These are phyloP conservation scores for Platysteira castanea DNA, from an alignment of 2,113 vertebrate genomes.

Conservation along the genomic window DNA sequence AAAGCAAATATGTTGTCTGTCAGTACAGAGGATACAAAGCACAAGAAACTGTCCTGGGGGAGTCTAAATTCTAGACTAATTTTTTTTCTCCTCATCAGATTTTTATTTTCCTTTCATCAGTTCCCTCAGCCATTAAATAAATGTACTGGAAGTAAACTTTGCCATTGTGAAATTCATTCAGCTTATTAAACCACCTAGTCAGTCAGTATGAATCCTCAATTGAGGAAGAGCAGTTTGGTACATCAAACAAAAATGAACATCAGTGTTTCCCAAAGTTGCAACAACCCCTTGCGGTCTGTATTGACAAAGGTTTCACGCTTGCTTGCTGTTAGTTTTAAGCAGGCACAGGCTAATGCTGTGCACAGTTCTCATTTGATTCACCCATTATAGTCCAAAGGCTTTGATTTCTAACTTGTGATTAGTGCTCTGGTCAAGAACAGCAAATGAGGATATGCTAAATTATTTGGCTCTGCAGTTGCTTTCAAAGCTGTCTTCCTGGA, in stretches of 20 bases:
- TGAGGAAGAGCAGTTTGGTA: background rate
- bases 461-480: slow-evolving; percentile 20
- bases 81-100: slow-evolving; percentile 48
- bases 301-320: background rate
- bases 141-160: slow-evolving; percentile 43
- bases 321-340: slow-evolving; percentile 13
- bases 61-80: slow-evolving; percentile 41
- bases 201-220: slow-evolving; percentile 22
- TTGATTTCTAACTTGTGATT: slow-evolving; percentile 41
- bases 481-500: slow-evolving; percentile 31
- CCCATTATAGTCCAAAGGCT: slow-evolving; percentile 25
- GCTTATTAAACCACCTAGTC: slow-evolving; percentile 36
- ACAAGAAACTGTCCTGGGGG: slow-evolving; percentile 53
- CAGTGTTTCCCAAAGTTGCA: slow-evolving; percentile 12
- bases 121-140: slow-evolving; percentile 44
- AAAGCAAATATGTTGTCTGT: slow-evolving; percentile 57
- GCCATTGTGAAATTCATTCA: slow-evolving; percentile 47
- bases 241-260: slow-evolving; percentile 32
- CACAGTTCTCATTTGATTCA: slow-evolving; percentile 18
- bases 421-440: slow-evolving; percentile 37
- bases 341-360: slow-evolving; percentile 1
- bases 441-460: slow-evolving; percentile 21
- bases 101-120: slow-evolving; percentile 56
- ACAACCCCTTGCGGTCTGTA: background rate
- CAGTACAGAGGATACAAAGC: slow-evolving; percentile 49